These are phyloP conservation scores for Cyrtonyx montezumae DNA, from an alignment of 2,113 vertebrate genomes.

Conservation along the genomic window DNA sequence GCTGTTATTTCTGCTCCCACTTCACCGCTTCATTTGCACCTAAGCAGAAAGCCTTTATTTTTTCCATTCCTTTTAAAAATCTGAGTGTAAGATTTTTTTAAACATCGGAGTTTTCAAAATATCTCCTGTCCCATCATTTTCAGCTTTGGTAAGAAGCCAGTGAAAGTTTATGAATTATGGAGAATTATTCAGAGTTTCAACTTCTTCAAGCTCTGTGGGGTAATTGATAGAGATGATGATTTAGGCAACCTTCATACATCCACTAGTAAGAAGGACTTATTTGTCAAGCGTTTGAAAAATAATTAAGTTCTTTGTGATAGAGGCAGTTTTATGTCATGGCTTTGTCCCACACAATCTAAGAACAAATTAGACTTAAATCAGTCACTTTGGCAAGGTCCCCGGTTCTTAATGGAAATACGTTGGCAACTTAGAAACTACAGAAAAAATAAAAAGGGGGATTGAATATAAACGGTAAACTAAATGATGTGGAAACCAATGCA, in stretches of 20 bases:
- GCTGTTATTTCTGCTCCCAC: background rate
- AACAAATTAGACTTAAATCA: background rate
- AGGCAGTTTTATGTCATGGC: background rate
- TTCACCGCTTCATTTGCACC: background rate
- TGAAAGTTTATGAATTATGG: background rate
- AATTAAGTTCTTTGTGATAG: background rate
- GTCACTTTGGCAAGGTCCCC: background rate
- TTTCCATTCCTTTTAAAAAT: background rate
- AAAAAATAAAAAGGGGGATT: background rate
- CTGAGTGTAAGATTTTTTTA: background rate
- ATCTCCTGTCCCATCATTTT: background rate
- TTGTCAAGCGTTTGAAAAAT: conserved; percentile 2
- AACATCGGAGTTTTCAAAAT: background rate
- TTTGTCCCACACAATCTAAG: background rate
- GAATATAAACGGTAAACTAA: background rate
- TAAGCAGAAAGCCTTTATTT: background rate
- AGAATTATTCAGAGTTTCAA: background rate
- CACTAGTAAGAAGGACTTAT: background rate
- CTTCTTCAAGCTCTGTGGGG: background rate
- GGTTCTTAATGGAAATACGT: background rate
- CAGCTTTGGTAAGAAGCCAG: background rate
- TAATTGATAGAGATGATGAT: background rate
- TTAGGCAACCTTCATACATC: background rate
- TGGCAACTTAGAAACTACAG: background rate
- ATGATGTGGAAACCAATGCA: background rate